These are phyloP conservation scores for Sebastes paucispinis DNA, from an alignment of 2,797 vertebrate species.

Conservation along the genomic window DNA sequence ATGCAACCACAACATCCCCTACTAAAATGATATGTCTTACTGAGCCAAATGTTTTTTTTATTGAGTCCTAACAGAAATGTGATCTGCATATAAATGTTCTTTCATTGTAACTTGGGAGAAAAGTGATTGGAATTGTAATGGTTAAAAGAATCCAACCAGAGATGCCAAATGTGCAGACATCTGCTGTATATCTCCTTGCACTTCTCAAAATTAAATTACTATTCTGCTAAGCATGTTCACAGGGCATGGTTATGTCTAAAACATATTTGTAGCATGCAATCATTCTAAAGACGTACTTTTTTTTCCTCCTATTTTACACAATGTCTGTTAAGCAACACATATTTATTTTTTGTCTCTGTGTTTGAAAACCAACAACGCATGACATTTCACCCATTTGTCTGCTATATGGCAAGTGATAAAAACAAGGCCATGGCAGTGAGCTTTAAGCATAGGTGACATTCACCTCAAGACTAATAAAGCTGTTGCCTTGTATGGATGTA, in stretches of 20 bases:
- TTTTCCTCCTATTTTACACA: background rate
- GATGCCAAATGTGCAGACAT: background rate
- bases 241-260: background rate
- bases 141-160: background rate
- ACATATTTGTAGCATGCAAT: background rate
- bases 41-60: background rate
- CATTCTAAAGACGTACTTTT: background rate
- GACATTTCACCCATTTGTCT: background rate
- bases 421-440: background rate
- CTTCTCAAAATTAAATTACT: background rate
- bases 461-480: slow-evolving; percentile 5
- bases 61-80: background rate
- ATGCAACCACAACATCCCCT: background rate
- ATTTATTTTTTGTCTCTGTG: background rate
- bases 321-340: background rate
- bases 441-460: background rate
- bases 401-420: background rate
- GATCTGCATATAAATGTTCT: background rate
- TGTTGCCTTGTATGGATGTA: background rate
- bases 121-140: background rate
- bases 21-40: background rate
- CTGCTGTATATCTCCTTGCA: background rate
- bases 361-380: background rate
- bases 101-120: background rate
- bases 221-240: background rate